These are phyloP conservation scores for Margarornis squamiger DNA, from an alignment of 2,797 vertebrate species.

Conservation along the genomic window DNA sequence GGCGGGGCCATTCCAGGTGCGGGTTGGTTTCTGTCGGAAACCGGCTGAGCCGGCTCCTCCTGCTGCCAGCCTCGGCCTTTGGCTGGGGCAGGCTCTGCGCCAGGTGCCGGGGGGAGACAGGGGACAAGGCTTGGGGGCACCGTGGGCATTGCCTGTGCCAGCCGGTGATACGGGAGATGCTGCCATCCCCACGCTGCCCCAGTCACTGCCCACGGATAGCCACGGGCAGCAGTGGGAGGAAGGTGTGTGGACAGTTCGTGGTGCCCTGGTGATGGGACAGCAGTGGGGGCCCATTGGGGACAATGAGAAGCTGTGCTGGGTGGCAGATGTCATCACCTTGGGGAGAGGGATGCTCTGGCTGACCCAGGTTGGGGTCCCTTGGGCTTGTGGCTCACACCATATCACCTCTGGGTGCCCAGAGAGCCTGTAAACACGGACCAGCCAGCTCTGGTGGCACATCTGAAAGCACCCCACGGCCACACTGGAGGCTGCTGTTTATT, in stretches of 20 bases:
- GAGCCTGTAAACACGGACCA: fast-evolving
- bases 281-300: neutral
- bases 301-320: neutral
- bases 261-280: fast-evolving
- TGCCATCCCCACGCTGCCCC: neutral
- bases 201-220: neutral
- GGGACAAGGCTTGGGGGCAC: neutral
- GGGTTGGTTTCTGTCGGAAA: slow-evolving; percentile 52
- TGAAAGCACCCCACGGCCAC: neutral
- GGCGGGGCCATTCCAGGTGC: slow-evolving; percentile 1
- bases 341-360: neutral
- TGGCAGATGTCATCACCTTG: neutral
- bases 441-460: neutral
- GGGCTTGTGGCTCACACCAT: fast-evolving
- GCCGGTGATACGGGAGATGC: neutral
- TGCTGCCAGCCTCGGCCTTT: slow-evolving; percentile 12
- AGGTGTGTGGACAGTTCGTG: neutral
- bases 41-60: slow-evolving; percentile 57
- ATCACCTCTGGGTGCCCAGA: fast-evolving
- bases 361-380: neutral
- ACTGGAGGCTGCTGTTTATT: neutral
- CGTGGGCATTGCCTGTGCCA: fast-evolving
- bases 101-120: fast-evolving
- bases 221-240: fast-evolving
- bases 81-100: neutral